phyloP scores from a whole-genome alignment of 2,888 invertebrate genomes.

The Megamerina dolium region DNA sequence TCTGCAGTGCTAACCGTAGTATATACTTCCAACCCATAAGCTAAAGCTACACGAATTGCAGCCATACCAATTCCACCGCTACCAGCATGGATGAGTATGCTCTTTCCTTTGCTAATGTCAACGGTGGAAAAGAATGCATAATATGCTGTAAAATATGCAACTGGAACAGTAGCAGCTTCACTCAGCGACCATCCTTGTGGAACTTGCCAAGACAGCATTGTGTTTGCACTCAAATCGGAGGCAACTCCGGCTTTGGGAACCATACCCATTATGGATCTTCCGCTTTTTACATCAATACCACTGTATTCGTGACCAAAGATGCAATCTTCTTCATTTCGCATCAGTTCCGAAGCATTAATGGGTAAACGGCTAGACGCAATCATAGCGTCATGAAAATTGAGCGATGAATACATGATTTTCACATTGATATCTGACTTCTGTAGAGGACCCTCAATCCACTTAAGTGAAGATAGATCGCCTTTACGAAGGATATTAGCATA shows the following conservation, averaged over 20 bases:
- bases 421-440: conserved; percentile 52
- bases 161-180: conserved; percentile 72
- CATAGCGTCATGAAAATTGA: conserved; percentile 96
- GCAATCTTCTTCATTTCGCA: conserved; percentile 59
- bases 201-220: conserved; percentile 55
- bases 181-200: conserved; percentile 68
- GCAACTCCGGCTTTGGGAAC: conserved; percentile 53
- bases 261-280: conserved; percentile 62
- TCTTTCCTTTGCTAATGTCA: conserved; percentile 44
- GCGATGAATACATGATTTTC: conserved; percentile 59
- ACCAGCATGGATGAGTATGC: conserved; percentile 55
- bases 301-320: conserved; percentile 65
- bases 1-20: conserved; percentile 67
- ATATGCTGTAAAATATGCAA: conserved; percentile 67
- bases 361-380: conserved; percentile 84
- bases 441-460: conserved; percentile 70
- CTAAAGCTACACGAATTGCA: conserved; percentile 65
- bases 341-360: conserved; percentile 69
- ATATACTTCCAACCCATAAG: conserved; percentile 59
- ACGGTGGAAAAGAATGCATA: conserved; percentile 50
- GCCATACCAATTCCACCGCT: conserved; percentile 73
- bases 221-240: conserved; percentile 41
- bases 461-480: conserved; percentile 80
- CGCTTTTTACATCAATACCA: conserved; percentile 54
- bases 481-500: conserved; percentile 70